Evolutionary conservation across 2,888 invertebrate species (phyloP), one percentile per base, ranked within the genome.

Genomic region (Tetragnatha montana): DNA sequence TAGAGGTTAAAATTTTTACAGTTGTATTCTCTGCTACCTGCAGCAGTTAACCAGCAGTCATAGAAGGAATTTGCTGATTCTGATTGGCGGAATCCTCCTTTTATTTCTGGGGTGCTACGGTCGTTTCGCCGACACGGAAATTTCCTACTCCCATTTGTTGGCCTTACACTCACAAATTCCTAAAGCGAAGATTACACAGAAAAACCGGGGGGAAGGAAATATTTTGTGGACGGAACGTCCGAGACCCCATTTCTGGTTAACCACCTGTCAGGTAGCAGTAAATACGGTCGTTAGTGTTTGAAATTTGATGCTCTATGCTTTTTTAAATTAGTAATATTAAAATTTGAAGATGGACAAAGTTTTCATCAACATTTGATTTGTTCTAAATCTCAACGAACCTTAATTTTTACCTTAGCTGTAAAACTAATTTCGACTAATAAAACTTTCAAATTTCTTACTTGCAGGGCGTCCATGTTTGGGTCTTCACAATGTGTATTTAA

Each of bases 401-500:
- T 8, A n/a, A 10, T 73, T 0, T n/a, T 3, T 0, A 73, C 17
- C n/a, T 73, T 19, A 4, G 12, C 12, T 73, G 0, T 35, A 75
- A 14, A 75, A 22, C 1, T 17, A 17, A 17, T 17, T 35, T 6
- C 17, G 14, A 35, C 1, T 17, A 6, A 17, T 12, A n/a, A 70
- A n/a, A 70, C 21, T 10, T 22, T 49, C 0, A 49, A 47, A 1
- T 0, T 47, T 21, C 82, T 86, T 73, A 87, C 89, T 51, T 78
- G 82, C 79, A 90, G 49, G 3, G 82, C 22, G 17, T 90, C 35
- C 14, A 74, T 21, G 49, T 78, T 87, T 19, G 87, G 87, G 47
- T 90, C 82, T 12, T 90, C 87, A n/a, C 89, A 90, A n/a, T 70
- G 22, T 0, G 74, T 49, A 19, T n/a, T 12, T 47, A 78, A 82